Conservation (phyloP, 92 coral and sea anemone genomes). For the Parazoanthus atlanticus region DNA sequence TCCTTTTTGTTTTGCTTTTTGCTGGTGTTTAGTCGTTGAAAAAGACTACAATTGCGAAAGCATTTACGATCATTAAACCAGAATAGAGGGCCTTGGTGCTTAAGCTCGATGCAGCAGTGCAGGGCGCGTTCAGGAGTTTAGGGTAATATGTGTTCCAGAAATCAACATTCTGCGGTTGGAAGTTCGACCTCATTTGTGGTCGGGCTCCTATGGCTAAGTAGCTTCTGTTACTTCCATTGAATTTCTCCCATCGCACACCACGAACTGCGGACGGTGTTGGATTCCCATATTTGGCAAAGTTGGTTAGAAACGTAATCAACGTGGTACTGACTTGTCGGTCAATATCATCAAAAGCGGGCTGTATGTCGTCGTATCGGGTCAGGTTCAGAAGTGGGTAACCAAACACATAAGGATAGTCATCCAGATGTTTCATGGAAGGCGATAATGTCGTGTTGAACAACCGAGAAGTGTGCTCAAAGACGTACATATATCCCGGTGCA, state of each 20-base stretch:
- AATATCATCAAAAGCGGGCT: slow-evolving; percentile 29
- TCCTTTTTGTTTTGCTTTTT: too few relatives aligned
- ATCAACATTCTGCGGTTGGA: slow-evolving; percentile 64
- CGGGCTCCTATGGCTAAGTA: slow-evolving; percentile 61
- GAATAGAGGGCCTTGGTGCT: not conserved
- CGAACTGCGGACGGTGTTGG: slow-evolving; percentile 54
- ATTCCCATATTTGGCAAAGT: slow-evolving; percentile 58
- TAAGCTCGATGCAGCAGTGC: slow-evolving; percentile 5
- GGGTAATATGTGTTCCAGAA: slow-evolving; percentile 85
- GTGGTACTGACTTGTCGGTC: slow-evolving; percentile 54
- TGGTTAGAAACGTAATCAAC: slow-evolving; percentile 46
- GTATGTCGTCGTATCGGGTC: slow-evolving; percentile 21
- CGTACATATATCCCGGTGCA: slow-evolving; percentile 60
- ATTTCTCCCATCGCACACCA: slow-evolving; percentile 65
- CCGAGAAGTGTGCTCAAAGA: slow-evolving; percentile 48
- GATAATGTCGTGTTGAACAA: not conserved
- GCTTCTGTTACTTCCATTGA: slow-evolving; percentile 54
- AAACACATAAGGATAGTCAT: slow-evolving; percentile 29
- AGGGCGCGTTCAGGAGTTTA: slow-evolving; percentile 44
- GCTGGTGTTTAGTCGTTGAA: not conserved
- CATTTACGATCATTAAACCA: not conserved
- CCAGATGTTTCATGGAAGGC: slow-evolving; percentile 32
- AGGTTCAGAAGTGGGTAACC: slow-evolving; percentile 38
- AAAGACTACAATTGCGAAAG: not conserved
- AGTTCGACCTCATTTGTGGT: slow-evolving; percentile 58